Conservation (phyloP, 2,113 vertebrate species). For the Rafetus swinhoei region DNA sequence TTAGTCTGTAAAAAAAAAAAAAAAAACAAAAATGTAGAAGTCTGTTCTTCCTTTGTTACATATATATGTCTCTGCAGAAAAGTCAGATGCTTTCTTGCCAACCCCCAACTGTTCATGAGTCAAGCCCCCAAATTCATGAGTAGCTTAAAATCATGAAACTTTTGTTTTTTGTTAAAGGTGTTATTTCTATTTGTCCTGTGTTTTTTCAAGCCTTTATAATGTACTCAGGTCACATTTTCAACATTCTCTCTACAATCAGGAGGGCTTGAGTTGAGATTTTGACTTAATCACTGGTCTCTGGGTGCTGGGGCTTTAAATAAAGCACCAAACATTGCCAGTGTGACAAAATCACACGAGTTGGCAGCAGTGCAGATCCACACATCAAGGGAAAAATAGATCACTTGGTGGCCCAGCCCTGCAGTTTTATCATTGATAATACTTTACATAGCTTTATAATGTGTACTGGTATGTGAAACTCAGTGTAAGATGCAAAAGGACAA, state of each 20-base stretch:
- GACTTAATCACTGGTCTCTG: constrained; percentile 26
- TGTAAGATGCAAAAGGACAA: not conserved
- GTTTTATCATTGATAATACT: not conserved
- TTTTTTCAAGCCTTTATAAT: constrained; percentile 38
- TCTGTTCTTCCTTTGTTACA: constrained; percentile 10
- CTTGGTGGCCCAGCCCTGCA: not conserved
- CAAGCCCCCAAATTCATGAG: constrained; percentile 29
- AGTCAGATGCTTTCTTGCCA: constrained; percentile 25
- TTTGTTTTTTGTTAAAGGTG: not conserved
- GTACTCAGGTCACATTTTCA: not conserved
- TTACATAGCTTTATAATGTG: not conserved
- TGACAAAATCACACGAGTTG: not conserved
- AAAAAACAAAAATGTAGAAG: constrained; percentile 1
- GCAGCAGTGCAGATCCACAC: not conserved
- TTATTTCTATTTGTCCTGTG: not conserved
- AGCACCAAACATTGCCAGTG: not conserved
- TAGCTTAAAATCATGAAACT: not conserved
- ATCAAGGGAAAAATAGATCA: not conserved
- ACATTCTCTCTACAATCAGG: not conserved
- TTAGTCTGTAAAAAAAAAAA: constrained; percentile 23
- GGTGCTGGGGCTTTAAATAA: not conserved
- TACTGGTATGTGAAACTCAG: constrained; percentile 11
- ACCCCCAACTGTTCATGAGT: not conserved
- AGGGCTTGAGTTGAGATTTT: not conserved
- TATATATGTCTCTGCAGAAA: not conserved